These are phyloP conservation scores for Zaprionus nigranus DNA, from an alignment of 1,140 invertebrate genomes.

Conservation along the genomic window DNA sequence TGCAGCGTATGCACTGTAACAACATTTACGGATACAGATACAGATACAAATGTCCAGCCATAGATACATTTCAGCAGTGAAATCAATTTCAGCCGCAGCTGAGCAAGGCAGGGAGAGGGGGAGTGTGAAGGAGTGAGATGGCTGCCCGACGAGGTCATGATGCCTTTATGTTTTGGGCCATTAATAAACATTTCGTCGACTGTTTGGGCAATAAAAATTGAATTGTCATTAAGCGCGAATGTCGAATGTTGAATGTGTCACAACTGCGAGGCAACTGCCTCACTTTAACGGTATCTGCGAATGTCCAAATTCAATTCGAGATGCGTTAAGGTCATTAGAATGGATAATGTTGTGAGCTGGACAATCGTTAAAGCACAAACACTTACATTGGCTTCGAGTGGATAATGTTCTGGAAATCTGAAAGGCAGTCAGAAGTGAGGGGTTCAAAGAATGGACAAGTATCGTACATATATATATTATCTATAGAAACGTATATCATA, in stretches of 20 bases:
- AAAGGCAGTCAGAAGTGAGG: neutral
- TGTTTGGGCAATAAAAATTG: constrained; percentile 83
- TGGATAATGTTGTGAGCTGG: constrained; percentile 20
- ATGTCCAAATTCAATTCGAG: constrained; percentile 22
- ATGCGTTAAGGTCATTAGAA: constrained; percentile 20
- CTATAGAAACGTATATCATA: too few species aligned
- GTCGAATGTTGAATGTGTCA: constrained; percentile 33
- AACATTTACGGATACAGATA: constrained; percentile 58
- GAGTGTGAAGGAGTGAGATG: neutral
- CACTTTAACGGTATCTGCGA: constrained; percentile 30
- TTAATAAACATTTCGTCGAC: constrained; percentile 79
- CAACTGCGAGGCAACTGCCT: constrained; percentile 46
- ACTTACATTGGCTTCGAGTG: neutral
- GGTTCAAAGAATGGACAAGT: too few species aligned
- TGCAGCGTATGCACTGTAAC: constrained; percentile 73
- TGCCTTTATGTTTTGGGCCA: constrained; percentile 69
- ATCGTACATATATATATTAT: too few species aligned
- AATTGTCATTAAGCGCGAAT: constrained; percentile 76
- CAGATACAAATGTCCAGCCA: constrained; percentile 39
- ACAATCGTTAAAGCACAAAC: constrained; percentile 1
- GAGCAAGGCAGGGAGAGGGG: constrained; percentile 23
- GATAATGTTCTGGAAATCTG: neutral
- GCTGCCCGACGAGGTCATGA: constrained; percentile 37
- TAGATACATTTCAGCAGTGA: constrained; percentile 51
- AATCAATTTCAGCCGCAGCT: constrained; percentile 74